A percentile compares a stretch with the other conserved stretches of the same genome.
These are phyloP conservation scores for Eospalax fontanierii DNA, from an alignment of 2,797 vertebrate genomes.

Conservation along the genomic window DNA sequence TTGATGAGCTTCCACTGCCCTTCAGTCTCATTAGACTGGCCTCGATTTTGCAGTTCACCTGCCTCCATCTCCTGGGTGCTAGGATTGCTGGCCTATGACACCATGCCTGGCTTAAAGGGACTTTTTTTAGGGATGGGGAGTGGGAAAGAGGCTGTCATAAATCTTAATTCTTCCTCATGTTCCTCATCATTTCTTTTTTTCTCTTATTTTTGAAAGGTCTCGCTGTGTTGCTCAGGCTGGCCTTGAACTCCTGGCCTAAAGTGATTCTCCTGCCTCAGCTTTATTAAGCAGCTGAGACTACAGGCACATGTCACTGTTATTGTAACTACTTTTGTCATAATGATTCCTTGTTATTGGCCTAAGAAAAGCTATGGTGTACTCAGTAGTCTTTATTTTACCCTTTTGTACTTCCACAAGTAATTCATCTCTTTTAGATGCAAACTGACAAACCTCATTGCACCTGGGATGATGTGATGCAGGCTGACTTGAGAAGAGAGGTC, in stretches of 20 bases:
- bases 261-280: neutral
- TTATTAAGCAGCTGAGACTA: neutral
- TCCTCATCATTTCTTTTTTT: neutral
- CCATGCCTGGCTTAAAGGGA: neutral
- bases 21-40: neutral
- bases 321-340: neutral
- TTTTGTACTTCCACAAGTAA: neutral
- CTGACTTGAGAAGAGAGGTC: neutral
- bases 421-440: conserved; percentile 29
- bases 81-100: neutral
- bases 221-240: neutral
- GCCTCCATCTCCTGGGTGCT: neutral
- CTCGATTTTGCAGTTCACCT: neutral
- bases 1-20: neutral
- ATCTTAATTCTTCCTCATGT: neutral
- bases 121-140: neutral
- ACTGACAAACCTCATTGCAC: neutral
- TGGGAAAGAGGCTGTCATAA: neutral
- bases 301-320: neutral
- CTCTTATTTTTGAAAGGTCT: neutral
- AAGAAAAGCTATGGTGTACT: conserved; percentile 1
- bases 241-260: neutral
- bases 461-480: neutral
- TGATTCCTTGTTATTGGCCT: neutral
- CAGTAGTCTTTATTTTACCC: neutral